These are phyloP conservation scores for Helobdella robusta DNA, from an alignment of 2,888 invertebrate species.

Conservation along the genomic window DNA sequence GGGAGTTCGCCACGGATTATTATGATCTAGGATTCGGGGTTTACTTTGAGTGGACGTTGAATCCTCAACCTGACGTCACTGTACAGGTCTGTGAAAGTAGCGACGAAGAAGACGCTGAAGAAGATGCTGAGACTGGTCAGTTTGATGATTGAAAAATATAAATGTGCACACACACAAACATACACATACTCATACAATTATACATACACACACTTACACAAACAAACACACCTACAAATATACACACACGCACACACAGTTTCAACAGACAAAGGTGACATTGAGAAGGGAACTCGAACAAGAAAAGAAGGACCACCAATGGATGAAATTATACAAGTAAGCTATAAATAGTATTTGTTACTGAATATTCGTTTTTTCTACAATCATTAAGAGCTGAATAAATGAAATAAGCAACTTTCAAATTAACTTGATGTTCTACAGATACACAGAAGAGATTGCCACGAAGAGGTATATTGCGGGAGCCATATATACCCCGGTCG, in stretches of 20 bases:
- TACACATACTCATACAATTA: too few species aligned
- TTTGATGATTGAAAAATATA: too few species aligned
- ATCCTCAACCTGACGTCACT: slow-evolving; percentile 73
- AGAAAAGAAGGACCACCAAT: slow-evolving; percentile 54
- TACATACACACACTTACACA: too few species aligned
- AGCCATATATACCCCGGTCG: slow-evolving; percentile 91
- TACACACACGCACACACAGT: too few species aligned
- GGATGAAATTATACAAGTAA: slow-evolving; percentile 70
- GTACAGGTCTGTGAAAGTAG: slow-evolving; percentile 92
- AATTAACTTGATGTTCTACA: too few species aligned
- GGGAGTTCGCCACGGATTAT: slow-evolving; percentile 97
- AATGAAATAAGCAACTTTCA: too few species aligned
- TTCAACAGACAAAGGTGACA: slow-evolving; percentile 52
- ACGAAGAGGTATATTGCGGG: slow-evolving; percentile 92
- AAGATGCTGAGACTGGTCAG: slow-evolving; percentile 58
- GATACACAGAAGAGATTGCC: slow-evolving; percentile 88
- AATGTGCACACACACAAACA: too few species aligned
- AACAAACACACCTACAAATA: too few species aligned
- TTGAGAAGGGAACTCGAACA: slow-evolving; percentile 55
- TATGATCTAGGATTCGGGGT: slow-evolving; percentile 93
- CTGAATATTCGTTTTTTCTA: too few species aligned
- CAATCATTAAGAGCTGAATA: too few species aligned
- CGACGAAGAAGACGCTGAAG: slow-evolving; percentile 64
- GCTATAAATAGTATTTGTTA: too few species aligned
- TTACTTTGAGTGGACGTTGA: slow-evolving; percentile 85